Conservation (phyloP, 2,113 vertebrate species). For the Notothenia coriiceps region DNA sequence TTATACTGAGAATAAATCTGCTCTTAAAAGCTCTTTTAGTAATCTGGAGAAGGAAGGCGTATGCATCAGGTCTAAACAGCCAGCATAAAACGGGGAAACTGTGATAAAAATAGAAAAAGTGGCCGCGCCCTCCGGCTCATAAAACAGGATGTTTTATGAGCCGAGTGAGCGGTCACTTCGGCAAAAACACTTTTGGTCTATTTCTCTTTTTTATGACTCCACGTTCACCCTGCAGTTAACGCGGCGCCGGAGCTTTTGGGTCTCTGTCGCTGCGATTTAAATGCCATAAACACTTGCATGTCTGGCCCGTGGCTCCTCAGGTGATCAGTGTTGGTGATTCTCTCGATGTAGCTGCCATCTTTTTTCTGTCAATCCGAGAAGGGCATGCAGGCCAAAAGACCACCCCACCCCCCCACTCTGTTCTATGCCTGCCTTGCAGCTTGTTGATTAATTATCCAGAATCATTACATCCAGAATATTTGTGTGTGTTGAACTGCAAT, state of each 20-base stretch:
- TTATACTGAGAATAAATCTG: constrained; percentile 6
- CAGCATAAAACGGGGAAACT: not conserved
- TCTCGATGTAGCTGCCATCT: constrained; percentile 31
- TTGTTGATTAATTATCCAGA: constrained; percentile 57
- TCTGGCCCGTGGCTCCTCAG: constrained; percentile 41
- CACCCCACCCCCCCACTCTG: constrained; percentile 10
- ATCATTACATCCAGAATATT: constrained; percentile 21
- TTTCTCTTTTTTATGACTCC: constrained; percentile 21
- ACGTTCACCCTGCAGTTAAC: constrained; percentile 15
- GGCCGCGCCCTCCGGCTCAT: not conserved
- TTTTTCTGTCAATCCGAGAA: constrained; percentile 59
- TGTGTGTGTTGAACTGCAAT: constrained; percentile 30
- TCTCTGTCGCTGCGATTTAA: constrained; percentile 49
- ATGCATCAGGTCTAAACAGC: constrained; percentile 9
- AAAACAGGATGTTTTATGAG: constrained; percentile 10
- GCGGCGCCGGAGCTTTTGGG: constrained; percentile 4
- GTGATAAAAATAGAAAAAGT: not conserved
- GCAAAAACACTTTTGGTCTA: constrained; percentile 6
- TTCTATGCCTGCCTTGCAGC: constrained; percentile 8
- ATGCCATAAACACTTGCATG: constrained; percentile 38
- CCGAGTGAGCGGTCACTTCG: constrained; percentile 7
- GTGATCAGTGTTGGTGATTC: constrained; percentile 50
- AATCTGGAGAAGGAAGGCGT: not conserved
- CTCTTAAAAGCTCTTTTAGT: constrained; percentile 34
- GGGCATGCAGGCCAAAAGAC: constrained; percentile 49